Conservation (phyloP, 2,888 invertebrate species). For the Aspidiotus destructor region DNA sequence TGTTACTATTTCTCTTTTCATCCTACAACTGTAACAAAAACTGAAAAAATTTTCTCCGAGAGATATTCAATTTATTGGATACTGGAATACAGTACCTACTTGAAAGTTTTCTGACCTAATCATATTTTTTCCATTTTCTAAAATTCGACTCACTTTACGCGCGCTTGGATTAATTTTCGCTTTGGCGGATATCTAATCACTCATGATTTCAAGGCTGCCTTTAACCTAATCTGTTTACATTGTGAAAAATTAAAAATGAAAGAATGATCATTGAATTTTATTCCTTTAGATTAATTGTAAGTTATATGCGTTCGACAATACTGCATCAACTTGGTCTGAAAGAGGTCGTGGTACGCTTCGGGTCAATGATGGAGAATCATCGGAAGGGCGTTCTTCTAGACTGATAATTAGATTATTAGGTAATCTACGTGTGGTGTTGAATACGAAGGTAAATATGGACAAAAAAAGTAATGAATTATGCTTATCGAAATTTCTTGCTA, state of each 20-base stretch:
- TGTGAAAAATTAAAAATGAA: neutral
- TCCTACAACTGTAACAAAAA: too few relatives aligned
- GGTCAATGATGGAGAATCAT: slow-evolving; percentile 59
- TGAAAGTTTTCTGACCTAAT: too few relatives aligned
- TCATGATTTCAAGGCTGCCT: too few relatives aligned
- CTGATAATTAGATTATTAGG: slow-evolving; percentile 83
- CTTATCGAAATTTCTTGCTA: neutral
- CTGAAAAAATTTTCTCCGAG: too few relatives aligned
- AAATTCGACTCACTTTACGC: too few relatives aligned
- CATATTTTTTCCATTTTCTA: too few relatives aligned
- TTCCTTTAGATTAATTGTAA: slow-evolving; percentile 64
- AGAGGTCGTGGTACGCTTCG: slow-evolving; percentile 79
- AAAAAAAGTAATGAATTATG: neutral
- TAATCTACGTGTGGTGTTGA: slow-evolving; percentile 77
- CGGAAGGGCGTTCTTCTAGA: slow-evolving; percentile 51
- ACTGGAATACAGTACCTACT: too few relatives aligned
- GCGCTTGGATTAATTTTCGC: too few relatives aligned
- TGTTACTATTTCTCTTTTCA: too few relatives aligned
- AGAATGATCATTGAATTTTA: neutral
- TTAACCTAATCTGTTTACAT: too few relatives aligned
- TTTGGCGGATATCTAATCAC: too few relatives aligned
- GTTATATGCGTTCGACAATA: slow-evolving; percentile 75
- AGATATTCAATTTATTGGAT: too few relatives aligned
- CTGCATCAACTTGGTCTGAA: slow-evolving; percentile 66
- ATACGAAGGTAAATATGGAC: slow-evolving; percentile 60